A percentile compares a stretch with the other conserved stretches of the same genome.
These are phyloP conservation scores for Epinephelus malabaricus DNA, from an alignment of 2,797 vertebrate genomes.

Conservation along the genomic window DNA sequence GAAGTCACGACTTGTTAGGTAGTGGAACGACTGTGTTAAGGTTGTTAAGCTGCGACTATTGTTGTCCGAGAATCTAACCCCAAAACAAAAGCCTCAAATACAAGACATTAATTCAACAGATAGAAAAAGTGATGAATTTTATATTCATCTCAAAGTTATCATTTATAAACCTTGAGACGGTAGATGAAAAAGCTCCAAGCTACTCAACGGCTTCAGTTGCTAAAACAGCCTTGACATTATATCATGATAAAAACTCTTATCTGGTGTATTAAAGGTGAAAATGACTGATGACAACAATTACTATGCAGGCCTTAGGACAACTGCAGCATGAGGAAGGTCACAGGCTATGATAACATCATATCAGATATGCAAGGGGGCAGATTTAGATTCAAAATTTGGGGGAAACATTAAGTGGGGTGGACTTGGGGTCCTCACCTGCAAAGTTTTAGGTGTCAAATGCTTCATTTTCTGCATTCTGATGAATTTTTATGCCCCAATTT, in stretches of 20 bases:
- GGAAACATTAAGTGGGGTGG: too few species aligned
- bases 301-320: conserved; percentile 25
- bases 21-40: conserved; percentile 21
- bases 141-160: conserved; percentile 29
- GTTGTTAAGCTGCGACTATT: conserved; percentile 29
- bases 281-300: conserved; percentile 54
- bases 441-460: too few species aligned
- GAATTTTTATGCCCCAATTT: too few species aligned
- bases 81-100: conserved; percentile 8
- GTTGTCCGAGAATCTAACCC: neutral
- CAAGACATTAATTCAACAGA: conserved; percentile 20
- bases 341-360: conserved; percentile 4
- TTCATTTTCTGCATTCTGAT: too few species aligned
- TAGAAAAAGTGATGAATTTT: conserved; percentile 17
- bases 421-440: too few species aligned
- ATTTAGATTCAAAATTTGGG: too few species aligned
- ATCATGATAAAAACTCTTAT: conserved; percentile 39
- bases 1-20: conserved; percentile 24
- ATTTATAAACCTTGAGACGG: conserved; percentile 40
- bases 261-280: conserved; percentile 37
- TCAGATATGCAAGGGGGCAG: neutral
- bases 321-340: conserved; percentile 20
- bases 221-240: conserved; percentile 36
- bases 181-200: conserved; percentile 23
- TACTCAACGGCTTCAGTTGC: conserved; percentile 27